phyloP scores from a whole-genome alignment of 2,113 vertebrate genomes.

The Catharus bicknelli region DNA sequence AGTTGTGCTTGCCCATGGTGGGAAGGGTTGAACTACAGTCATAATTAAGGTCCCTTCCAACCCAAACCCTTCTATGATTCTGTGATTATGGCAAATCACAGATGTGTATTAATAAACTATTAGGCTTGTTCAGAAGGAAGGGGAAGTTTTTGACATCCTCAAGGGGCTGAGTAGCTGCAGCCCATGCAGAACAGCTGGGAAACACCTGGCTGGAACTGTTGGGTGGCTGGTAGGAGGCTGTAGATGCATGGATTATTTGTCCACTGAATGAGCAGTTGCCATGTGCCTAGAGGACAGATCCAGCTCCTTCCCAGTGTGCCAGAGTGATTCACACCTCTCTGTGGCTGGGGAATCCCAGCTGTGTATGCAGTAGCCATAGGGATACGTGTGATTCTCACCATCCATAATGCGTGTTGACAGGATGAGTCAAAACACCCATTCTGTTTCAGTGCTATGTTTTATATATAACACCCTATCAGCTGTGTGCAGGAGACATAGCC shows the following conservation, averaged over 20 bases:
- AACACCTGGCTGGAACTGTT: background rate
- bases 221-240: background rate
- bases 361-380: background rate
- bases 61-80: background rate
- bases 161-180: background rate
- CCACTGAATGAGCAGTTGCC: background rate
- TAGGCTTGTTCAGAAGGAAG: background rate
- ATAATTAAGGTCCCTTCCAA: background rate
- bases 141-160: background rate
- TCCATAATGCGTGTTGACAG: background rate
- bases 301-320: background rate
- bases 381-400: rapidly evolving
- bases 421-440: constrained; percentile 12
- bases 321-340: background rate
- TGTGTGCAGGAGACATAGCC: background rate
- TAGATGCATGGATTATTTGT: background rate
- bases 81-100: background rate
- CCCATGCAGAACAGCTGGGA: background rate
- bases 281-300: background rate
- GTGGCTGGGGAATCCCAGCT: background rate
- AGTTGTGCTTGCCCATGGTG: background rate
- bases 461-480: background rate
- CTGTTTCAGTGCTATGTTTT: background rate
- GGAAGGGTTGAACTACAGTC: background rate
- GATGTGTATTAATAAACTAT: background rate